These are phyloP conservation scores for Petrolisthes manimaculis DNA, from an alignment of 2,888 invertebrate genomes.

Conservation along the genomic window DNA sequence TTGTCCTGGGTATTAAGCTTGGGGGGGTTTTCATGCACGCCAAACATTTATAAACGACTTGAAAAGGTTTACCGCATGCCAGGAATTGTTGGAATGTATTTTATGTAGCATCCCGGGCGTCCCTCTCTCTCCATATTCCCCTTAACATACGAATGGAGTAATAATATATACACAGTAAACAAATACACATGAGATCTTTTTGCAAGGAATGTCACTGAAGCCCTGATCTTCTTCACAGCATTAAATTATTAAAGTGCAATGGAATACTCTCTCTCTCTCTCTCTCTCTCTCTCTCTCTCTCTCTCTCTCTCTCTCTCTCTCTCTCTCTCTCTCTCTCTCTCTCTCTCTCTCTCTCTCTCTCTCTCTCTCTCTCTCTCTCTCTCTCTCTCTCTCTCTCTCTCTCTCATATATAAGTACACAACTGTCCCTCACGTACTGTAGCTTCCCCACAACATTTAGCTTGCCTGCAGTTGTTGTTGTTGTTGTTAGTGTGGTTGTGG, in stretches of 20 bases:
- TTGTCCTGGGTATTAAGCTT: conserved; percentile 33
- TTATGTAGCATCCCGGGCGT: too few relatives aligned
- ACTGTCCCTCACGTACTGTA: neutral
- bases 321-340: conserved; percentile 27
- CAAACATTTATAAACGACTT: too few relatives aligned
- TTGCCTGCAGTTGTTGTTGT: neutral
- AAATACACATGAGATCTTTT: too few relatives aligned
- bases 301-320: neutral
- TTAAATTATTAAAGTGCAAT: too few relatives aligned
- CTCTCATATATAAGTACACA: neutral
- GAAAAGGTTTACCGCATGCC: too few relatives aligned
- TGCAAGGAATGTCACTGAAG: too few relatives aligned
- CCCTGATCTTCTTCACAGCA: too few relatives aligned
- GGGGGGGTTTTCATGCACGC: conserved; percentile 23
- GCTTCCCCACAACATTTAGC: neutral
- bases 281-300: conserved; percentile 9
- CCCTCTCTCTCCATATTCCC: too few relatives aligned
- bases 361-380: neutral
- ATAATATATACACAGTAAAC: too few relatives aligned
- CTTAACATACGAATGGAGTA: too few relatives aligned
- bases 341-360: neutral
- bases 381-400: neutral
- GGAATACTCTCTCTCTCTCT: neutral
- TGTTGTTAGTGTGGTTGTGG: neutral
- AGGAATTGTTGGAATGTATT: too few relatives aligned